These are phyloP conservation scores for Spheniscus mendiculus DNA, from an alignment of 2,113 vertebrate species.

Conservation along the genomic window DNA sequence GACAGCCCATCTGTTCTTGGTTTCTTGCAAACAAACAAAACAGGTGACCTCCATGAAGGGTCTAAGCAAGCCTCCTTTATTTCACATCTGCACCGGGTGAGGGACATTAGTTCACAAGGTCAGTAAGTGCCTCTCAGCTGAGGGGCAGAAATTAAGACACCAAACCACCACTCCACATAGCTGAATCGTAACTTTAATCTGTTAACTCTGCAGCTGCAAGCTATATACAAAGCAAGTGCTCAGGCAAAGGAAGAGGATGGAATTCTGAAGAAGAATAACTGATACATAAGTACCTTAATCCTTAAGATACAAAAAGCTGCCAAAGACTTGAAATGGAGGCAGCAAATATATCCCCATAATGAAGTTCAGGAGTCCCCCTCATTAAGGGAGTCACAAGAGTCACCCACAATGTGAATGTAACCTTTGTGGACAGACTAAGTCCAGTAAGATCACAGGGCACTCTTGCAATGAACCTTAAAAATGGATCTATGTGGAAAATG, in stretches of 20 bases:
- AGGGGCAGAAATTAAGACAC: conserved; percentile 15
- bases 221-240: conserved; percentile 14
- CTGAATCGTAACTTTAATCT: not conserved
- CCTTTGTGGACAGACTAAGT: not conserved
- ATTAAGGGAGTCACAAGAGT: not conserved
- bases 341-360: conserved; percentile 2
- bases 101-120: not conserved
- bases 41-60: not conserved
- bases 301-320: not conserved
- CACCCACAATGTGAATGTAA: not conserved
- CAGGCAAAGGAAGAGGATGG: not conserved
- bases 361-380: not conserved
- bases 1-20: not conserved
- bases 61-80: not conserved
- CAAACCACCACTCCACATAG: not conserved
- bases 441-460: not conserved
- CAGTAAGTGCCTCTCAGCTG: not conserved
- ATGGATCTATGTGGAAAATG: not conserved
- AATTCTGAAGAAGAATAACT: not conserved
- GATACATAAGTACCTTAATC: not conserved
- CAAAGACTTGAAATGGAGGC: not conserved
- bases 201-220: not conserved
- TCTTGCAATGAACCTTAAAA: not conserved
- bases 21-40: not conserved
- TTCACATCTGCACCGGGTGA: not conserved